Evolutionary conservation across 92 coral and sea anemone genomes (phyloP).

Genomic region (Galaxea fascicularis): DNA sequence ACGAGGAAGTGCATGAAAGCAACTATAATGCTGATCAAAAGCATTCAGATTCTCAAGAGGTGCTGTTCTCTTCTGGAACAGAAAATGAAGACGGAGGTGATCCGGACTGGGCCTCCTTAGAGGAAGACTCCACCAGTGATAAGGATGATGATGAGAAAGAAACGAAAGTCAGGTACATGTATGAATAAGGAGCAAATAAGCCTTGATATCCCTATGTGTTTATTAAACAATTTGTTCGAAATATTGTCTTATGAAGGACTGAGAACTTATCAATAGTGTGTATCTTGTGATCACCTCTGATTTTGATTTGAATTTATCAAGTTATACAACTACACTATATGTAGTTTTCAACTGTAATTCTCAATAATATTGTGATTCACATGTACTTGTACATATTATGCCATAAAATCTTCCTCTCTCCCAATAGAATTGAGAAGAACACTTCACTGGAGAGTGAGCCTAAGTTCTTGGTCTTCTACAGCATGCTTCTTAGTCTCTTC

Average conservation of each 20-base stretch:
- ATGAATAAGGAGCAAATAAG: not conserved
- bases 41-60: too few species aligned
- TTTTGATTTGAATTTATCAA: not conserved
- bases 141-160: not conserved
- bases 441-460: not conserved
- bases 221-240: not conserved
- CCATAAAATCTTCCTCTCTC: not conserved
- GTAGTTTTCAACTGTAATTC: not conserved
- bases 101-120: not conserved
- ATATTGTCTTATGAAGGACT: not conserved
- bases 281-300: not conserved
- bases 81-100: not conserved
- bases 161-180: not conserved
- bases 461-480: slow-evolving; percentile 11
- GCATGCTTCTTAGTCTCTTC: too few species aligned
- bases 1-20: too few species aligned
- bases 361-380: too few species aligned
- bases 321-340: not conserved
- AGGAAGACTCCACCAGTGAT: slow-evolving; percentile 1
- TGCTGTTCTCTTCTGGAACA: not conserved
- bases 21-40: too few species aligned
- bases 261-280: not conserved
- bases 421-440: not conserved
- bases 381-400: too few species aligned
- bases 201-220: not conserved